A percentile compares a stretch with the other conserved stretches of the same genome.
Evolutionary conservation across 2,797 vertebrate genomes (phyloP).

Genomic region (Chiloscyllium punctatum): DNA sequence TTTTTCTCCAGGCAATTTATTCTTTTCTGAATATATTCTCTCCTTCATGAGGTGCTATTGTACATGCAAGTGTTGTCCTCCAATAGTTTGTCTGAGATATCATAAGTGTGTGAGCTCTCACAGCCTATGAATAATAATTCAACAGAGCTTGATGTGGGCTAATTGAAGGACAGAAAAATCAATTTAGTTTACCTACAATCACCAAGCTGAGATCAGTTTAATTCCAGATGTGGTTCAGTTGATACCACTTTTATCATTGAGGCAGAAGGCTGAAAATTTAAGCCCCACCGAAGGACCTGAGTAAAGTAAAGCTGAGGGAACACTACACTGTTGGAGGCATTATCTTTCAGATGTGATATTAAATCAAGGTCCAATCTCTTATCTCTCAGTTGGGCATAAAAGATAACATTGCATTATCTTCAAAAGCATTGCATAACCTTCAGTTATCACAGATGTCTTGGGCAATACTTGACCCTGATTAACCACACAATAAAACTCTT

Average conservation of each 20-base stretch:
- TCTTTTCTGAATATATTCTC: neutral
- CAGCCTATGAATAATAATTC: neutral
- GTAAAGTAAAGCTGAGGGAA: neutral
- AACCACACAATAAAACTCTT: neutral
- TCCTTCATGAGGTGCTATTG: neutral
- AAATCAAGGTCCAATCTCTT: too few relatives aligned
- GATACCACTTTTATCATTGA: neutral
- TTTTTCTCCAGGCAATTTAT: neutral
- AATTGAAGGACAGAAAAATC: neutral
- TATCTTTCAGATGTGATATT: too few relatives aligned
- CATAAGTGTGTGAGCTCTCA: neutral
- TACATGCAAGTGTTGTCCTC: neutral
- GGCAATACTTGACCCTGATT: neutral
- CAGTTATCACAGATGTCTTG: neutral
- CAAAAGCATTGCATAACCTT: neutral
- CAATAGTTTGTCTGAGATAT: neutral
- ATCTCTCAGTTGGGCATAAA: neutral
- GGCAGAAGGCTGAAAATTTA: neutral
- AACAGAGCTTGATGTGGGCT: neutral
- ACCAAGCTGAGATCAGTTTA: neutral
- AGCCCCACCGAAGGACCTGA: neutral
- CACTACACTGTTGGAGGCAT: too few relatives aligned
- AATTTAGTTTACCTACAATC: neutral
- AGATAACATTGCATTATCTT: neutral
- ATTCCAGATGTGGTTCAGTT: neutral